Evolutionary conservation across 2,113 vertebrate species (phyloP).

Genomic region (Diadophis punctatus): DNA sequence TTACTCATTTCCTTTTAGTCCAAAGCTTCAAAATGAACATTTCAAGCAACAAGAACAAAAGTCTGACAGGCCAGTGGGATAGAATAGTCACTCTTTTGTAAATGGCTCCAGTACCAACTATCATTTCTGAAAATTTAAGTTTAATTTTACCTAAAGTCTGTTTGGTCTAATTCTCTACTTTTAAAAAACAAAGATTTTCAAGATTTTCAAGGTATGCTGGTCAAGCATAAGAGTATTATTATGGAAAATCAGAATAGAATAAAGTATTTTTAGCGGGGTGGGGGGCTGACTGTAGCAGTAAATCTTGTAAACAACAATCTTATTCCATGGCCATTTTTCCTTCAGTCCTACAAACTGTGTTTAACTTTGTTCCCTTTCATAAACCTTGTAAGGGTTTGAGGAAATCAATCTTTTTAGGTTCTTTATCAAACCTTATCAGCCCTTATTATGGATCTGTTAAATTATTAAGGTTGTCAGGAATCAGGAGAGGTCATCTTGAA

Average conservation of each 20-base stretch:
- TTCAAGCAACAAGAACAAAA: not conserved
- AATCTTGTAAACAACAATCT: conserved; percentile 19
- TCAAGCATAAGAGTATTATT: conserved; percentile 27
- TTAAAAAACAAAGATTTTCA: conserved; percentile 15
- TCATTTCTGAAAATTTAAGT: conserved; percentile 27
- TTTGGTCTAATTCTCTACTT: conserved; percentile 35
- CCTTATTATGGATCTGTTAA: not conserved
- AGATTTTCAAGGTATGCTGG: conserved; percentile 21
- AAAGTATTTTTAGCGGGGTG: conserved; percentile 3
- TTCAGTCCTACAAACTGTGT: conserved; percentile 1
- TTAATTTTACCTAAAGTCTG: conserved; percentile 26
- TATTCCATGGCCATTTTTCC: conserved; percentile 27
- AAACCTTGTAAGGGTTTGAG: not conserved
- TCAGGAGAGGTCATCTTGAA: not conserved
- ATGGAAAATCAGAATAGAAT: conserved; percentile 12
- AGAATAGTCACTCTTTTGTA: not conserved
- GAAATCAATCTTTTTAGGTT: not conserved
- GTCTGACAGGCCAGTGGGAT: not conserved
- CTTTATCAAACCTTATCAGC: not conserved
- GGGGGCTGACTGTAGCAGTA: conserved; percentile 15
- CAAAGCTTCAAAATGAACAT: not conserved
- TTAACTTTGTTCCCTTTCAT: not conserved
- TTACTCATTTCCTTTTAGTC: not conserved
- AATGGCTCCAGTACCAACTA: not conserved
- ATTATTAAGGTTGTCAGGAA: not conserved